phyloP scores from a whole-genome alignment of 1,140 invertebrate species.

The Luehdorfia chinensis region DNA sequence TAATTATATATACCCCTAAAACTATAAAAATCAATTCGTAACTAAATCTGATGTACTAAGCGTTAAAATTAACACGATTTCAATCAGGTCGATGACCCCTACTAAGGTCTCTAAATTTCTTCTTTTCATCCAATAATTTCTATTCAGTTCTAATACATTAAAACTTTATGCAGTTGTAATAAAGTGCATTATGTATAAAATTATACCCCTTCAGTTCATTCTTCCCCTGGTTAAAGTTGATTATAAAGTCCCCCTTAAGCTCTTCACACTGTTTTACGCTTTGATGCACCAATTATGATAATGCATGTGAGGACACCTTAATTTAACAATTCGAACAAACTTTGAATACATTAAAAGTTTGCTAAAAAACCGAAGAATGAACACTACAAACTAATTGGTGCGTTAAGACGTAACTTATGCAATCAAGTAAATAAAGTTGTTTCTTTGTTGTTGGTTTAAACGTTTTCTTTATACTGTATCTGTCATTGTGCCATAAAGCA shows the following conservation, averaged over 20 bases:
- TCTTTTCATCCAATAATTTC: no score
- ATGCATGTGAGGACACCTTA: constrained; percentile 43
- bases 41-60: neutral
- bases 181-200: neutral
- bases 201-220: constrained; percentile 6
- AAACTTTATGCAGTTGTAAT: neutral
- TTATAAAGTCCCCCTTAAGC: constrained; percentile 32
- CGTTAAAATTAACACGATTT: constrained; percentile 25
- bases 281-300: constrained; percentile 54
- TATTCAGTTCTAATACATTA: neutral
- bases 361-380: constrained; percentile 12
- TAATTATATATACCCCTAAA: no score
- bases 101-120: neutral
- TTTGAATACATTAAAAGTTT: constrained; percentile 18
- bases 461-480: neutral
- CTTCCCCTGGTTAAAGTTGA: constrained; percentile 40
- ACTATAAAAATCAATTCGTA: no score
- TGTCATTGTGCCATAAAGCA: no score
- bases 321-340: constrained; percentile 31
- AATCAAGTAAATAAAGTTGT: no score
- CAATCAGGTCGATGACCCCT: constrained; percentile 29
- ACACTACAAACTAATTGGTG: neutral
- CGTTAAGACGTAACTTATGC: no score
- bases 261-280: constrained; percentile 42
- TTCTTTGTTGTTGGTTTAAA: no score